Evolutionary conservation across 2,113 vertebrate species (phyloP).

Genomic region (Mesoclemmys tuberculata): DNA sequence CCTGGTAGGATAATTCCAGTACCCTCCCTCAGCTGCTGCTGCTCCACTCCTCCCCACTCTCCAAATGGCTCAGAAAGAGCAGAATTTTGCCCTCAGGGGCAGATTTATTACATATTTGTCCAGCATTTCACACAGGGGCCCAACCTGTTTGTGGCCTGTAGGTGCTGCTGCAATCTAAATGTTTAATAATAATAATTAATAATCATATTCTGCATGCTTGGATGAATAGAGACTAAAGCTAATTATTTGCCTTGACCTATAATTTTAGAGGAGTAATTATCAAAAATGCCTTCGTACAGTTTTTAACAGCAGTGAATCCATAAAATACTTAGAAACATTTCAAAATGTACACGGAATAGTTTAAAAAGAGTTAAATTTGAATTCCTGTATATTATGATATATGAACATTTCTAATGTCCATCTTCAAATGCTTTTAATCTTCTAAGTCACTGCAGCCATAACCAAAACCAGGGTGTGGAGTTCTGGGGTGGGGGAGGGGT

Average conservation of each 20-base stretch:
- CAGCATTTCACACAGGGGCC: background rate
- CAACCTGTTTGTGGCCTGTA: background rate
- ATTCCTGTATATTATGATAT: background rate
- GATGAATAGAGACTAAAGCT: background rate
- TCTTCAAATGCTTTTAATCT: background rate
- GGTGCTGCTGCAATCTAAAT: background rate
- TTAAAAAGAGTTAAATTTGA: background rate
- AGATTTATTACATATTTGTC: background rate
- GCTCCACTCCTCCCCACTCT: background rate
- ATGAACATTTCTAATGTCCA: background rate
- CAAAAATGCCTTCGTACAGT: background rate
- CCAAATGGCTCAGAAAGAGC: fast-evolving
- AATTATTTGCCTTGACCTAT: background rate
- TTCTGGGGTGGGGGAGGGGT: too few relatives aligned
- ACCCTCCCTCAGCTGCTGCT: background rate
- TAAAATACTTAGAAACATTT: background rate
- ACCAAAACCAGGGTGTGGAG: background rate
- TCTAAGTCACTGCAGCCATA: background rate
- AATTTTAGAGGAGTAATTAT: background rate
- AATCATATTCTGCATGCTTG: background rate
- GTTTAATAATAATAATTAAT: background rate
- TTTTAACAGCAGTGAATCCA: background rate
- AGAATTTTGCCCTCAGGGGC: background rate
- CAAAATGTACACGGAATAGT: background rate
- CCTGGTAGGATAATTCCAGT: background rate